Conservation (phyloP, 2,113 vertebrate species). For the Chamaea fasciata region DNA sequence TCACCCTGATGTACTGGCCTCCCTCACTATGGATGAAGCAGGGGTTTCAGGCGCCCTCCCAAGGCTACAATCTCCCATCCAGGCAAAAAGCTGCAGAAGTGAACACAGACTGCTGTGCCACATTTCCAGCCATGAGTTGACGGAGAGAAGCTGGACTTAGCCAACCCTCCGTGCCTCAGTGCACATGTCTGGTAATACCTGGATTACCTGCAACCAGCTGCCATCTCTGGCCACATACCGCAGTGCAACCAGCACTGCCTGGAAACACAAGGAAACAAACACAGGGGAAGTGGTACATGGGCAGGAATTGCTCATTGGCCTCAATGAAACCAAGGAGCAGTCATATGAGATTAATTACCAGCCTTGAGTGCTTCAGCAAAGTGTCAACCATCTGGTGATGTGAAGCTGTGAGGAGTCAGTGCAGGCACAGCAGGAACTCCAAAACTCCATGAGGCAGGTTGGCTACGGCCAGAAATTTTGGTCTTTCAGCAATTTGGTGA, state of each 20-base stretch:
- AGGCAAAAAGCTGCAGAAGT: constrained; percentile 1
- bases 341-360: background rate
- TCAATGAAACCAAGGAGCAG: constrained; percentile 5
- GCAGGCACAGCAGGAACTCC: background rate
- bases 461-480: background rate
- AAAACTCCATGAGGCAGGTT: background rate
- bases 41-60: background rate
- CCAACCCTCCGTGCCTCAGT: background rate
- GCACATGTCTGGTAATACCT: background rate
- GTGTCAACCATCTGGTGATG: background rate
- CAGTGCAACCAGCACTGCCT: constrained; percentile 36
- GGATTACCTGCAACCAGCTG: constrained; percentile 41
- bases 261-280: constrained; percentile 73
- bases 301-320: constrained; percentile 22
- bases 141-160: constrained; percentile 31
- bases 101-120: background rate
- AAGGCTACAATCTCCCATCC: background rate
- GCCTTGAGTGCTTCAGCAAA: background rate
- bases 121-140: background rate
- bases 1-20: background rate
- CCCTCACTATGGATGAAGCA: background rate
- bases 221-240: constrained; percentile 46
- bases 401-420: background rate
- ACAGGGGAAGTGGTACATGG: background rate
- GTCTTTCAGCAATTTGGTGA: background rate